Base-by-base conservation (phyloP, 2,797 vertebrate genomes). In the Borostomias antarcticus region DNA sequence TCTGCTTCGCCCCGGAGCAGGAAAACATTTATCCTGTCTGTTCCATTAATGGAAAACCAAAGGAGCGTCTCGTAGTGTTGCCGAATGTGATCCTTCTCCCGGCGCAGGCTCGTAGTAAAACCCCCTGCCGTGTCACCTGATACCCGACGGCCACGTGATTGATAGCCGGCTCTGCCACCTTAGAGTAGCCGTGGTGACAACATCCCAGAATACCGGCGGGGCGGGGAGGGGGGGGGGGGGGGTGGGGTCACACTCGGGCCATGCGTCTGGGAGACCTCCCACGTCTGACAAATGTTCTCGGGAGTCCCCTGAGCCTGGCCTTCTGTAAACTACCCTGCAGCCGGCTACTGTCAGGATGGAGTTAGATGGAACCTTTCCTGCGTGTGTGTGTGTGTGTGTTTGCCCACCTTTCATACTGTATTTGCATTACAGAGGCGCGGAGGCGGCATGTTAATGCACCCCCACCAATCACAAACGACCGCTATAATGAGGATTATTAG, bases 201-300 rank as follows among this genome's bases (percentile, higher is more conserved):
- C 68, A 67, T 81, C 80, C 82, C 69, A 82, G 85, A 88, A 88
- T 87, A 83, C 81, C 47, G 70, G 64, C 53, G 75, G 78, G 79
- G 35, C 15, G 1, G 10, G 1, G n/a, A n/a, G n/a, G n/a, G n/a
- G n/a, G n/a, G n/a, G n/a, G n/a, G n/a, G n/a, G n/a, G n/a, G n/a
- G n/a, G n/a, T n/a, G n/a, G n/a, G n/a, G n/a, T n/a, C n/a, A n/a
- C n/a, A n/a, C n/a, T n/a, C n/a, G n/a, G n/a, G 57, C n/a, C 43
- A 63, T 66, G 69, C 66, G 69, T 79, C 70, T 74, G 8, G 32
- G 26, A 70, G 78, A 81, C 80, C 75, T 82, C 82, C 82, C 65
- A 64, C 71, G 4, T 11, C 32, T 11, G 8, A 6, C 45, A 28
- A 2, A 8, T 17, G 10, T 40, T 68, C 58, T 37, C 45, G 11